These are phyloP conservation scores for Sipha flava DNA, from an alignment of 1,140 invertebrate genomes.

Conservation along the genomic window DNA sequence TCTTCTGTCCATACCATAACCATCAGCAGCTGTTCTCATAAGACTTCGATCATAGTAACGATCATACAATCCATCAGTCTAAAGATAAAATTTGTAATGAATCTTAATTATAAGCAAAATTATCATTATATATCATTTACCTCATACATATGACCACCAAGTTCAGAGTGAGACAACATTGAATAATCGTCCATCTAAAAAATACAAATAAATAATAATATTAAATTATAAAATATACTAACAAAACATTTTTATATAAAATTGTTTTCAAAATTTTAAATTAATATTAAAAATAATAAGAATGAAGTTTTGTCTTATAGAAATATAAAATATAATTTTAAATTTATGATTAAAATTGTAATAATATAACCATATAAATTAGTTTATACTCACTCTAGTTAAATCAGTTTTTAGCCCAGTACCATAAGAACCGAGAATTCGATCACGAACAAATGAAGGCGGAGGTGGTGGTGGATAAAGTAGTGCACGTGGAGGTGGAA, in stretches of 20 bases:
- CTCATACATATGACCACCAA: slow-evolving; percentile 24
- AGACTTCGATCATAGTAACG: slow-evolving; percentile 18
- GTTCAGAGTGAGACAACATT: slow-evolving; percentile 14
- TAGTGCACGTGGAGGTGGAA: slow-evolving; percentile 15
- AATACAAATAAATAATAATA: not conserved
- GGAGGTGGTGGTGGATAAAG: slow-evolving; percentile 76
- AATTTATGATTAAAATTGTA: not conserved
- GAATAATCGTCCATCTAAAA: slow-evolving; percentile 24
- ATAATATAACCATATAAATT: not conserved
- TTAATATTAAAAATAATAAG: not conserved
- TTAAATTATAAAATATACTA: not conserved
- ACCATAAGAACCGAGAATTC: slow-evolving; percentile 60
- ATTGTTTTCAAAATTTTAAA: not conserved
- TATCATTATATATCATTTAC: not conserved
- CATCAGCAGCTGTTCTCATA: slow-evolving; percentile 13
- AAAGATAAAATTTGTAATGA: not conserved
- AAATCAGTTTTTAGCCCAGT: slow-evolving; percentile 22
- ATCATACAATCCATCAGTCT: slow-evolving; percentile 18
- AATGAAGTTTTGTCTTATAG: not conserved
- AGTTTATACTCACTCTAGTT: not conserved
- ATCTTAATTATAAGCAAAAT: not conserved
- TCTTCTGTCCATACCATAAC: slow-evolving; percentile 22
- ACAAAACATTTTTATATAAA: too few species aligned
- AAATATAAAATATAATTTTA: not conserved
- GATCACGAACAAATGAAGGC: slow-evolving; percentile 68